Percentiles rank a stretch among this genome's conserved stretches.
phyloP scores from a whole-genome alignment of 2,113 vertebrate species.

The Zingel zingel region DNA sequence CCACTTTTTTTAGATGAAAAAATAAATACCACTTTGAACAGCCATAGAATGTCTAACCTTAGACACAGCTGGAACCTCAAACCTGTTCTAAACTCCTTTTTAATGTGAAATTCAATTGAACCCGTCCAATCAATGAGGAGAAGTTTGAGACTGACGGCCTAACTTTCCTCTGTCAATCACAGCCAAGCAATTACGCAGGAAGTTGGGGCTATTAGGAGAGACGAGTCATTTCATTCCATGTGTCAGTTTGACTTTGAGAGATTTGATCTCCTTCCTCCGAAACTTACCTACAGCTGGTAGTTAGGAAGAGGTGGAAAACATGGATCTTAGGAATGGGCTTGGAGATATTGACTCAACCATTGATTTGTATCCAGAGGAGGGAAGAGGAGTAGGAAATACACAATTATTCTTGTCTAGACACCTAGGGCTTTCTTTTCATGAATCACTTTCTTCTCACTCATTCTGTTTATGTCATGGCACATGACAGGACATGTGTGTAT shows the following conservation, averaged over 20 bases:
- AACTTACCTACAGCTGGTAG: conserved; percentile 46
- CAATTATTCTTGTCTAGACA: conserved; percentile 65
- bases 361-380: conserved; percentile 73
- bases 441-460: conserved; percentile 18
- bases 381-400: conserved; percentile 69
- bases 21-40: neutral
- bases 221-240: conserved; percentile 29
- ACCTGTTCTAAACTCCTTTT: neutral
- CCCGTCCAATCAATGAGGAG: neutral
- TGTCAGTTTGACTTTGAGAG: conserved; percentile 46
- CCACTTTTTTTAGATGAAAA: neutral
- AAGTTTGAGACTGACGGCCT: conserved; percentile 15
- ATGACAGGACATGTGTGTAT: neutral
- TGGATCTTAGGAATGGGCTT: conserved; percentile 63
- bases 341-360: conserved; percentile 76
- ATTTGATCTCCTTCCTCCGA: conserved; percentile 33
- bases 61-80: neutral
- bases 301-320: conserved; percentile 61
- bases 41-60: neutral
- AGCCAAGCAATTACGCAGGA: conserved; percentile 42
- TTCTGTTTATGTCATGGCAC: neutral
- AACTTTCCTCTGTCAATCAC: conserved; percentile 42
- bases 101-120: conserved; percentile 6
- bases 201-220: conserved; percentile 35
- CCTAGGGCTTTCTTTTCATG: conserved; percentile 41